Percentiles rank a stretch among this genome's conserved stretches.
Evolutionary conservation across 2,113 vertebrate genomes (phyloP).

Genomic region (Calidris pugnax): DNA sequence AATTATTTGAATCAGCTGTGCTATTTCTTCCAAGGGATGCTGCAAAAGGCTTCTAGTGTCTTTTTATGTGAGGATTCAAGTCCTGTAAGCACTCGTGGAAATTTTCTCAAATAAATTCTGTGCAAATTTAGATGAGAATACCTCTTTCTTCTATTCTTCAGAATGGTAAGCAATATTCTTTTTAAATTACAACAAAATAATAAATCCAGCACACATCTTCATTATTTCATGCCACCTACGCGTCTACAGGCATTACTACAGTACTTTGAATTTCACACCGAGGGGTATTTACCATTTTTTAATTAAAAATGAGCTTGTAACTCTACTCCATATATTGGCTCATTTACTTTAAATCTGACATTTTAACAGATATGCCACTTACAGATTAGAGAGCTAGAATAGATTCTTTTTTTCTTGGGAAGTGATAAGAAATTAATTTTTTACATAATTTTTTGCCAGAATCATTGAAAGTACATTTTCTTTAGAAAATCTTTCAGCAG

Average conservation of each 20-base stretch:
- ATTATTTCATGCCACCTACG: not conserved
- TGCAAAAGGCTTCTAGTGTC: not conserved
- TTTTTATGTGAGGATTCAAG: not conserved
- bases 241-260: not conserved
- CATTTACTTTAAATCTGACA: not conserved
- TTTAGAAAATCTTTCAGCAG: not conserved
- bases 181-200: not conserved
- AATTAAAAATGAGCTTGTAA: not conserved
- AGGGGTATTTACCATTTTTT: not conserved
- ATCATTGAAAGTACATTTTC: not conserved
- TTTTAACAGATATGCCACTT: not conserved
- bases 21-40: not conserved
- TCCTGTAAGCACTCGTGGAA: not conserved
- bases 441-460: not conserved
- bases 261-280: not conserved
- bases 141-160: not conserved
- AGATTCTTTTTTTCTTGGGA: not conserved
- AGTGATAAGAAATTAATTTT: not conserved
- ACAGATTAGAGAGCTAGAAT: not conserved
- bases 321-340: not conserved
- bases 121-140: not conserved
- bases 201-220: not conserved
- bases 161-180: not conserved
- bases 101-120: not conserved
- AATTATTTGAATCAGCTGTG: not conserved